phyloP scores from a whole-genome alignment of 2,113 vertebrate species.

The Entosphenus tridentatus region DNA sequence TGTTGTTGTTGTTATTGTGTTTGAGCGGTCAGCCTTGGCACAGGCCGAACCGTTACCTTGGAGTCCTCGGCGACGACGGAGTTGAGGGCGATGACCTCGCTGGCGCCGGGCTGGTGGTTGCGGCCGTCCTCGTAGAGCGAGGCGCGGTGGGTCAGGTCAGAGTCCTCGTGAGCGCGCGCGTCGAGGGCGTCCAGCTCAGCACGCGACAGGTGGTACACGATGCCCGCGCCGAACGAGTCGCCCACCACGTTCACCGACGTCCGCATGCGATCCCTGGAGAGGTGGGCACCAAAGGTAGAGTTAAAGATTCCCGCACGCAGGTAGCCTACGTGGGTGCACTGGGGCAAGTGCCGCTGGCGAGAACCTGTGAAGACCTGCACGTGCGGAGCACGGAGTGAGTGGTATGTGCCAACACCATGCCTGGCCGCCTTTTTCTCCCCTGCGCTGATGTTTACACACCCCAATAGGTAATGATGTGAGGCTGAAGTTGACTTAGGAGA shows the following conservation, averaged over 20 bases:
- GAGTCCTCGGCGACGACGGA: slow-evolving; percentile 88
- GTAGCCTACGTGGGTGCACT: too few relatives aligned
- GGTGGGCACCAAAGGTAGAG: not conserved
- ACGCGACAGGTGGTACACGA: slow-evolving; percentile 85
- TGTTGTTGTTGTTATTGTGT: slow-evolving; percentile 1
- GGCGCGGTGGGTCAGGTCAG: slow-evolving; percentile 83
- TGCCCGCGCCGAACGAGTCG: slow-evolving; percentile 86
- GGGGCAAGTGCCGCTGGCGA: too few relatives aligned
- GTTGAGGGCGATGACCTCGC: slow-evolving; percentile 82
- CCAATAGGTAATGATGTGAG: too few relatives aligned
- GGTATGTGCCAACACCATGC: too few relatives aligned
- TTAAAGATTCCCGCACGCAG: too few relatives aligned
- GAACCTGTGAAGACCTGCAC: too few relatives aligned
- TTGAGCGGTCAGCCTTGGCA: slow-evolving; percentile 2
- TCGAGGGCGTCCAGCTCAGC: slow-evolving; percentile 62
- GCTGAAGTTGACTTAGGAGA: too few relatives aligned
- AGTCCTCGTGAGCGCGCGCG: slow-evolving; percentile 53
- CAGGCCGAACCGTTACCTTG: slow-evolving; percentile 68
- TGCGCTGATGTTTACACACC: too few relatives aligned
- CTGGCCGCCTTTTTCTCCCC: too few relatives aligned
- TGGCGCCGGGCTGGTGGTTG: slow-evolving; percentile 91
- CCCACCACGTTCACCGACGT: slow-evolving; percentile 94
- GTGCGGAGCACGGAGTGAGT: too few relatives aligned
- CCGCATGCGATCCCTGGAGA: slow-evolving; percentile 69
- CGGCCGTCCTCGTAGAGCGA: slow-evolving; percentile 83